Base-by-base conservation (phyloP, 1,140 invertebrate genomes). In the Ceratosolen solmsi region DNA sequence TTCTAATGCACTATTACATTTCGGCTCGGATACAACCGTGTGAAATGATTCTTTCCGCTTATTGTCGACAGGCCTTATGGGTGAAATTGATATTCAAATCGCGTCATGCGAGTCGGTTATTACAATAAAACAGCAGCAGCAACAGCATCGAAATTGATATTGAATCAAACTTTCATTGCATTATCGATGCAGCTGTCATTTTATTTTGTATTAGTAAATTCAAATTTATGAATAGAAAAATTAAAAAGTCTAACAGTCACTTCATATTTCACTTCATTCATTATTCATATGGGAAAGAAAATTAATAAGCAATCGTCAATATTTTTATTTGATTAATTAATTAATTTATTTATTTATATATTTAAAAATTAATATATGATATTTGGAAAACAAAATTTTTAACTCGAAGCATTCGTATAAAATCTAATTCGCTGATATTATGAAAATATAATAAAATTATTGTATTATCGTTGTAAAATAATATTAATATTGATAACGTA, bases 61-160 rank as follows among this genome's bases (percentile, higher is more conserved):
- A 70, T 78, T 70, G n/a, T 70, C 36, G 7, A 30, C 33, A 30
- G 2, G 41, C 7, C 8, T 25, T 41, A 71, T 27, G 65, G 27
- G 49, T 8, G 38, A 41, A 54, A 70, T 80, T 80, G 58, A 75
- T 80, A 80, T 80, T 80, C 79, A 80, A 80, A 80, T 75, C 30
- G 60, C 22, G 1, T 27, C 49, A 22, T 38, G 54, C 54, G 9
- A 73, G 17, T 60, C 22, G 25, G 54, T 49, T 25, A 51, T 0
- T 8, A 38, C 27, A 65, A 80, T 80, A 74, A 80, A 46, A 46
- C 41, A 46, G 13, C 13, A 46, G 13, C 41, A 46, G 13, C 13
- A 49, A 72, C 49, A 36, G 25, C 33, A 0, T 13, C 22, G 78
- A 72, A 60, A 80, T 80, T 80, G 78, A 80, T 80, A 73, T 80